These are phyloP conservation scores for Pygmarrhopalites habei DNA, from an alignment of 1,140 invertebrate genomes.

Conservation along the genomic window DNA sequence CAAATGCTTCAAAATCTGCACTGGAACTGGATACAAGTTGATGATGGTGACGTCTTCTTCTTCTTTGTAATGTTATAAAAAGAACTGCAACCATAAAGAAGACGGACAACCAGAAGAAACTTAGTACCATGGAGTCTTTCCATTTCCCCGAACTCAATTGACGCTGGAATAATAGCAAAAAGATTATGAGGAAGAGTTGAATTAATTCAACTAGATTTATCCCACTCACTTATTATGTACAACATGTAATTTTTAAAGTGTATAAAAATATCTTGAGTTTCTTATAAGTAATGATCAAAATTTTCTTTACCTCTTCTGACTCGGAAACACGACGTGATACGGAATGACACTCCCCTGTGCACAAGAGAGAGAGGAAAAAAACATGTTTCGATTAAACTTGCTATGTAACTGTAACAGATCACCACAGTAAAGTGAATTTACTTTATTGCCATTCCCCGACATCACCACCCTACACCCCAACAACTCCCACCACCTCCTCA, in stretches of 20 bases:
- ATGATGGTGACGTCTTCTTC: neutral
- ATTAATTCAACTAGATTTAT: too few species aligned
- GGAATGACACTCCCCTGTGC: slow-evolving; percentile 36
- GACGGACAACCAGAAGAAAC: slow-evolving; percentile 33
- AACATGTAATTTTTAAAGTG: too few species aligned
- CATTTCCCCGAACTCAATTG: slow-evolving; percentile 20
- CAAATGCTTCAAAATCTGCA: slow-evolving; percentile 3
- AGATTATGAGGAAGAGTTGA: too few species aligned
- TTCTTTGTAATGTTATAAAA: slow-evolving; percentile 19
- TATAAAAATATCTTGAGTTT: too few species aligned
- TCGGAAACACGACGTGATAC: slow-evolving; percentile 36
- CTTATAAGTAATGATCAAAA: too few species aligned
- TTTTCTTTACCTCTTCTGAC: too few species aligned
- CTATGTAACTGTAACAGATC: neutral
- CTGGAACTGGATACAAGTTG: slow-evolving; percentile 1
- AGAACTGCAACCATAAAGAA: slow-evolving; percentile 23
- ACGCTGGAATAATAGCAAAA: too few species aligned
- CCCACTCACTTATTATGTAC: too few species aligned
- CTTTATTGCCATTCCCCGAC: too few species aligned
- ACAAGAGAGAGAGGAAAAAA: slow-evolving; percentile 1
- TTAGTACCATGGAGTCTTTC: slow-evolving; percentile 26
- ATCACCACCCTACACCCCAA: too few species aligned
- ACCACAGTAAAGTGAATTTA: too few species aligned
- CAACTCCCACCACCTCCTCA: too few species aligned
- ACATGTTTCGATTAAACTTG: neutral